Percentiles rank a stretch among this genome's conserved stretches.
phyloP scores from a whole-genome alignment of 2,797 vertebrate species.

The Poecilia gillii region DNA sequence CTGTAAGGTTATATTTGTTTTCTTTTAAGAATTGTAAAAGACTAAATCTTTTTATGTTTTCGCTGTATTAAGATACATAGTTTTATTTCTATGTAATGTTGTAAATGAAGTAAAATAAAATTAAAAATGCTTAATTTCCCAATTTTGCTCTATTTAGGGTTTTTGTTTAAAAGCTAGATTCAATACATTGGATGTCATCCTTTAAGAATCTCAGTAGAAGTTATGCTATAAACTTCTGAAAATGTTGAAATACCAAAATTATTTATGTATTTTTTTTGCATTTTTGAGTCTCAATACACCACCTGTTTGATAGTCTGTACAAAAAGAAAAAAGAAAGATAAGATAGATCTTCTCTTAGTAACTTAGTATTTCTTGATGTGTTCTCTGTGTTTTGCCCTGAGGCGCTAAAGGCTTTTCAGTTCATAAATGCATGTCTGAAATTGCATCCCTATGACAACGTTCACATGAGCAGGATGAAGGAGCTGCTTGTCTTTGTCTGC shows the following conservation, averaged over 20 bases:
- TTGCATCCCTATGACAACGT: slow-evolving; percentile 85
- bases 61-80: not conserved
- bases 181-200: not conserved
- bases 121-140: not conserved
- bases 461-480: slow-evolving; percentile 83
- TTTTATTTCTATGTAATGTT: not conserved
- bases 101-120: not conserved
- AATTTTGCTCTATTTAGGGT: not conserved
- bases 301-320: not conserved
- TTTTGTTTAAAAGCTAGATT: not conserved
- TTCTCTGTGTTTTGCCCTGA: slow-evolving; percentile 76
- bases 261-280: not conserved
- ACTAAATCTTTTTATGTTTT: not conserved
- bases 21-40: not conserved
- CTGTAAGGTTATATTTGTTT: not conserved
- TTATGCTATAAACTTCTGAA: not conserved
- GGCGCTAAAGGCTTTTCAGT: slow-evolving; percentile 82
- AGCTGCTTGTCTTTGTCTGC: slow-evolving; percentile 80
- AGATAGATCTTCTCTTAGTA: not conserved
- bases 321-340: not conserved
- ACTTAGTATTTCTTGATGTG: not conserved
- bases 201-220: not conserved
- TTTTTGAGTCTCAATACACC: not conserved
- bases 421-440: slow-evolving; percentile 63
- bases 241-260: not conserved